These are phyloP conservation scores for Liasis olivaceus DNA, from an alignment of 2,797 vertebrate genomes.

Conservation along the genomic window DNA sequence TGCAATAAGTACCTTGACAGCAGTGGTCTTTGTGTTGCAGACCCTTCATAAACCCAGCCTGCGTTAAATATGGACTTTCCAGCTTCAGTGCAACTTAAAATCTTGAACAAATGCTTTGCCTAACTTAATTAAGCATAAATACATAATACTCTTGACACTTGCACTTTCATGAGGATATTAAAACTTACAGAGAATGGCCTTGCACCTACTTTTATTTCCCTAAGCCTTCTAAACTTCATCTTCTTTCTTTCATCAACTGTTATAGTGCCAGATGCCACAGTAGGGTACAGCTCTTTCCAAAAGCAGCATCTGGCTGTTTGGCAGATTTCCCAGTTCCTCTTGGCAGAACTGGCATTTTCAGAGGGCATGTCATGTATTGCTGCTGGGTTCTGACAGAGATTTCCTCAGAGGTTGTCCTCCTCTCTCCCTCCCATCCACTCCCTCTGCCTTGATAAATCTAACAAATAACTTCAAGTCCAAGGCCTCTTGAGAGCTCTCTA, in stretches of 20 bases:
- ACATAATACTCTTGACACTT: neutral
- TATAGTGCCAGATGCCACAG: slow-evolving; percentile 16
- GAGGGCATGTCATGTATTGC: slow-evolving; percentile 1
- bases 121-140: neutral
- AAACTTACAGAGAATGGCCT: slow-evolving; percentile 1
- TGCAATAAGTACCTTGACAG: neutral
- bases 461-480: neutral
- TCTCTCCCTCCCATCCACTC: neutral
- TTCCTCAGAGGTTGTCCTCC: neutral
- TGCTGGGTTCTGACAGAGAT: slow-evolving; percentile 23
- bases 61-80: neutral
- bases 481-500: neutral
- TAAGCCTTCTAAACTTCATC: neutral
- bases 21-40: neutral
- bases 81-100: neutral
- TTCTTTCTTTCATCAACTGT: slow-evolving; percentile 9
- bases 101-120: neutral
- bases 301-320: slow-evolving; percentile 33
- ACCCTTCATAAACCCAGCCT: neutral
- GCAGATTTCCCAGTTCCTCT: slow-evolving; percentile 29
- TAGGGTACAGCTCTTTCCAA: slow-evolving; percentile 6
- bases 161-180: neutral
- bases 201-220: neutral
- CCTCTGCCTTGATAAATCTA: neutral
- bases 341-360: slow-evolving; percentile 7